These are phyloP conservation scores for Zygogramma bicolorata DNA, from an alignment of 2,888 invertebrate genomes.

Conservation along the genomic window DNA sequence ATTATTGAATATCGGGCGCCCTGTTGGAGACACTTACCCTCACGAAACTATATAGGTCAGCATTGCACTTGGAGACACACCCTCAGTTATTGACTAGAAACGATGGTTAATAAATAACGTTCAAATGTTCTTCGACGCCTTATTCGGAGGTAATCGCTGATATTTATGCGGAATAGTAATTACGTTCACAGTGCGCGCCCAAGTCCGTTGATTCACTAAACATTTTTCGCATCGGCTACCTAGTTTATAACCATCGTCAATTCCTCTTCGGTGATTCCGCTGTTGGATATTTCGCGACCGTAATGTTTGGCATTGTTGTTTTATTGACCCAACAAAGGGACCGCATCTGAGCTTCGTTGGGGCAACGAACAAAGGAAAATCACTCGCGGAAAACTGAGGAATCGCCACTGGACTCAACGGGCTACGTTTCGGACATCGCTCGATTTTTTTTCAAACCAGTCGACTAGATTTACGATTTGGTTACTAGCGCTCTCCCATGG, in stretches of 20 bases:
- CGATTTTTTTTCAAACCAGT: conserved; percentile 30
- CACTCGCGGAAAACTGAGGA: not conserved
- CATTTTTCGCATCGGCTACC: not conserved
- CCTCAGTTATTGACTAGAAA: conserved; percentile 42
- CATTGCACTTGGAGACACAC: conserved; percentile 43
- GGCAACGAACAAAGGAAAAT: not conserved
- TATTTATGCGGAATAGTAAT: not conserved
- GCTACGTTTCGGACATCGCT: conserved; percentile 14
- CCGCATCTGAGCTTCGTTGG: not conserved
- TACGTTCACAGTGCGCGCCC: not conserved
- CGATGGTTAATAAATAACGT: conserved; percentile 23
- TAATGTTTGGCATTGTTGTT: conserved; percentile 27
- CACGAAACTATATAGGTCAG: conserved; percentile 43
- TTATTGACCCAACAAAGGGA: conserved; percentile 36
- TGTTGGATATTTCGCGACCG: conserved; percentile 11
- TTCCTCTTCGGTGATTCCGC: conserved; percentile 1
- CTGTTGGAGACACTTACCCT: conserved; percentile 27
- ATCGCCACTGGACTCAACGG: not conserved
- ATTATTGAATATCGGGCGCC: not conserved
- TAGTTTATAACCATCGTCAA: not conserved
- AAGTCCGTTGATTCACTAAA: not conserved
- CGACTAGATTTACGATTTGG: conserved; percentile 25
- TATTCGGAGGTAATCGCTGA: not conserved
- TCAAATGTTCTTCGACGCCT: not conserved
- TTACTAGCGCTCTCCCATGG: conserved; percentile 7